Conservation (phyloP, 2,797 vertebrate genomes). For the Catharus ustulatus region DNA sequence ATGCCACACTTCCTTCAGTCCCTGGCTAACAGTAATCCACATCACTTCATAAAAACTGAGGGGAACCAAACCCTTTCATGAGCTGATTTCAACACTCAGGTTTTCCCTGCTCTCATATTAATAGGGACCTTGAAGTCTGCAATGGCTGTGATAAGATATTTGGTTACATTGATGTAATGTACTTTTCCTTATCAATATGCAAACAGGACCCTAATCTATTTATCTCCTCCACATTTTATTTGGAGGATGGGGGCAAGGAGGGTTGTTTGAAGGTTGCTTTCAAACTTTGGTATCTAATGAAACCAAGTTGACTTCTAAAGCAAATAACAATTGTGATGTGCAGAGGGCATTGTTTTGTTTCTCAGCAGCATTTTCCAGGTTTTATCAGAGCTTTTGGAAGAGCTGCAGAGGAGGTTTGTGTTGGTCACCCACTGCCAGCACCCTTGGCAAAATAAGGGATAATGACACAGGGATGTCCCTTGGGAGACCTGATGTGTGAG, state of each 20-base stretch:
- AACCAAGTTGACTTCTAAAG: neutral
- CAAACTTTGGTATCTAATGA: slow-evolving; percentile 13
- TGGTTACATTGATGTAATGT: slow-evolving; percentile 53
- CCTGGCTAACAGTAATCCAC: neutral
- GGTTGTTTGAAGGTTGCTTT: slow-evolving; percentile 43
- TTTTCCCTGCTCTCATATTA: slow-evolving; percentile 22
- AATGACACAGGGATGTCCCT: neutral
- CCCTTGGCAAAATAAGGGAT: neutral
- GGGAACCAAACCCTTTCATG: neutral
- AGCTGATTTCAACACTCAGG: slow-evolving; percentile 7
- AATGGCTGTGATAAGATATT: slow-evolving; percentile 46
- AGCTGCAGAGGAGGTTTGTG: neutral
- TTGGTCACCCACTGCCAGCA: neutral
- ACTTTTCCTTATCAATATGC: slow-evolving; percentile 55
- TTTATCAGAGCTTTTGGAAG: neutral
- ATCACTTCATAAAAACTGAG: neutral
- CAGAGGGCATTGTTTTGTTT: neutral
- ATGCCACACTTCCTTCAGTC: neutral
- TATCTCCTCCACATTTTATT: slow-evolving; percentile 59
- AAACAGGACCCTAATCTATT: slow-evolving; percentile 59
- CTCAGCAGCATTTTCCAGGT: neutral
- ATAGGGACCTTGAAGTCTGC: slow-evolving; percentile 30
- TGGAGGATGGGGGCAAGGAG: neutral
- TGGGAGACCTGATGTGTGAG: neutral
- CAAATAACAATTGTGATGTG: neutral